phyloP scores from a whole-genome alignment of 1,140 invertebrate species.

The Nautilus pompilius region DNA sequence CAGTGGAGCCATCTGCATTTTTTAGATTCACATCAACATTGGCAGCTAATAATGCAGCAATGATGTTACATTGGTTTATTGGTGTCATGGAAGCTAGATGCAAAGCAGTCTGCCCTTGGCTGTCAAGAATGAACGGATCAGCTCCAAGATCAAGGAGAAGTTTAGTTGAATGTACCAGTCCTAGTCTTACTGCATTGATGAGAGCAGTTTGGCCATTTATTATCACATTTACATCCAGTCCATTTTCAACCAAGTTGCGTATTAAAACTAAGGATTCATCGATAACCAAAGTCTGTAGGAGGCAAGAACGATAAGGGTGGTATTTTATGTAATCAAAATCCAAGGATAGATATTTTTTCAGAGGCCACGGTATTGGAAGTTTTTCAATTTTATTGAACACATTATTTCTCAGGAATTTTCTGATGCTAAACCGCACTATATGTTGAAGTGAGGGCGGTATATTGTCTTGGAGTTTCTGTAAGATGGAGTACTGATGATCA shows the following conservation, averaged over 20 bases:
- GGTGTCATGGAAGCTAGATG: not conserved
- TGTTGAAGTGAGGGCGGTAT: not conserved
- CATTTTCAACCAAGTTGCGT: not conserved
- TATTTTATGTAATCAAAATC: not conserved
- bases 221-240: not conserved
- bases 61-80: not conserved
- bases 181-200: not conserved
- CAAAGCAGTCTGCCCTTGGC: not conserved
- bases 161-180: not conserved
- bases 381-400: not conserved
- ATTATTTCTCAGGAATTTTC: not conserved
- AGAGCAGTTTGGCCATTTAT: constrained; percentile 1
- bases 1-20: not conserved
- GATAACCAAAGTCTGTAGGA: not conserved
- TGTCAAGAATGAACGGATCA: not conserved
- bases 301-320: not conserved
- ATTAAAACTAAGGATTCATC: not conserved
- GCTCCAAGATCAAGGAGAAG: constrained; percentile 4
- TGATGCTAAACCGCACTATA: not conserved
- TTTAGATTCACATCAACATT: not conserved
- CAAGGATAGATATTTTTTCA: constrained; percentile 6
- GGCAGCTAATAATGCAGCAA: not conserved
- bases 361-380: not conserved
- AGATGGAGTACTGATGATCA: not conserved
- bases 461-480: not conserved